Evolutionary conservation across 2,888 invertebrate genomes (phyloP), one percentile per base, ranked within the genome.

Genomic region (Minunthozetes semirufus): DNA sequence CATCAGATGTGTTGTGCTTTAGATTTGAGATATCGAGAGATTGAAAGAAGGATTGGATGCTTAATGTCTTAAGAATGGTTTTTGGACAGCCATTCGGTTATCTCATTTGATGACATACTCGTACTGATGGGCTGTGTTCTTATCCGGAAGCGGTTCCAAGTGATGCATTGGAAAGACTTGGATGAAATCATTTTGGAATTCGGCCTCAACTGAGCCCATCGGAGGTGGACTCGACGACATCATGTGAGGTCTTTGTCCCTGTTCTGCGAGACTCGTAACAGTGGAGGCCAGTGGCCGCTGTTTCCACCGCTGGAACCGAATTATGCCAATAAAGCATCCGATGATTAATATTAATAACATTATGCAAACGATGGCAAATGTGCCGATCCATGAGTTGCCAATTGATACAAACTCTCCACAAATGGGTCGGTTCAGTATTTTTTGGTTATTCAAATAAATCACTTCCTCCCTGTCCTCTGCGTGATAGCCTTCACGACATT

Each of bases 161-260:
- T 74, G 74, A 71, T 74, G 74, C 74, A 74, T 74, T 17, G 74
- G 74, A 74, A 74, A 74, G 15, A 74, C 74, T 74, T 74, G 74
- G 0, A 74, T 74, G 42, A 74, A 74, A 71, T 74, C 74, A 27
- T 74, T 74, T 71, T 74, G 71, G 38, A 74, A 74, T 50, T 74
- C 74, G n/a, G 74, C 74, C 70, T 74, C 74, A 3, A 56, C 74
- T 70, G 74, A 74, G 22, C 74, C 74, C 74, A 74, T 74, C 38
- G 74, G 74, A 19, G 74, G 74, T n/a, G 74, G 74, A 22, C 38
- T 38, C 29, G 71, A 70, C 9, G 71, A 70, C 38, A 66, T 66
- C 15, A 29, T 33, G 25, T 74, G 70, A 13, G 70, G 19, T 1
- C 46, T 74, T 5, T 70, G 68, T 2, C 70, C 27, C 15, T 9